Base-by-base conservation (phyloP, 2,888 invertebrate species). In the Zele albiditarsus region DNA sequence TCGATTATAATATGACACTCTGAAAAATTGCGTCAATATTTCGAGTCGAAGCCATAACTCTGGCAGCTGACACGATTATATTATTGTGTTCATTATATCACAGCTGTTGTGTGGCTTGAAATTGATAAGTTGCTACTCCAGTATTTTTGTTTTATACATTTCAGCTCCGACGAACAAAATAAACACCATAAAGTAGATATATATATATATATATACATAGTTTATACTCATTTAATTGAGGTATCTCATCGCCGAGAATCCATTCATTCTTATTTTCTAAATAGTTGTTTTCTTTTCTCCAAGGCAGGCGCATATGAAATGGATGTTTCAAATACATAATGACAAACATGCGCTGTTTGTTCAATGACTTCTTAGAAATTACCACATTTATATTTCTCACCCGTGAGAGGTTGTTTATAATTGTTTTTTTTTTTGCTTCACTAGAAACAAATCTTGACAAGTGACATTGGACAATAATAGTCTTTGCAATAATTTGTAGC, bases 61-160 rank as follows among this genome's bases (percentile, higher is more conserved):
- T 53, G 68, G 57, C 33, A 57, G 68, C 57, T 68, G 57, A 23
- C 68, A 31, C 28, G 53, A 27, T 12, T 3, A 20, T 16, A 57
- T 67, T 28, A 49, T 67, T 2, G 53, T 53, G 20, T 20, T 53
- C 53, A 46, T 38, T 12, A 20, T 68, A 68, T 68, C 68, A 68
- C 68, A 68, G 68, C 68, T 68, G 57, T 67, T 68, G 57, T 67
- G 27, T 57, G 57, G 68, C 57, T 57, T 23, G 23, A 57, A 31
- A 31, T n/a, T 20, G 5, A 31, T 4, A 53, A 33, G 20, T 42
- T 53, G n/a, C 27, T 27, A 16, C 28, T 8, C 8, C 8, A 8
- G 6, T 23, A 53, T 20, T 53, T n/a, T 53, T 20, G 20, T 53
- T 53, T 20, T 6, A 20, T 53, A 53, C 23, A 38, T 65, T 23